Evolutionary conservation across 2,888 invertebrate species (phyloP).

Genomic region (Limenitis camilla): DNA sequence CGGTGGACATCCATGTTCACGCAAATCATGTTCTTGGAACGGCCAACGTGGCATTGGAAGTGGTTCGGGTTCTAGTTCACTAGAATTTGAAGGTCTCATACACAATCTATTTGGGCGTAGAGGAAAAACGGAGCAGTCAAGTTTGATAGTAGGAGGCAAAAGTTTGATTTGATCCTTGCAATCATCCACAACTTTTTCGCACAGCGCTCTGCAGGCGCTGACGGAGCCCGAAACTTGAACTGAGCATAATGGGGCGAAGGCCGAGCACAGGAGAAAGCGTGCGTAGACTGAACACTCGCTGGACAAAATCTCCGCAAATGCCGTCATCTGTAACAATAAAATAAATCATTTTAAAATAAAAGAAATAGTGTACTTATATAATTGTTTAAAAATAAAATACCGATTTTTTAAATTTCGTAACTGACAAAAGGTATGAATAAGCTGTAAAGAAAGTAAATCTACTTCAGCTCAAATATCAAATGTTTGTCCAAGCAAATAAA

Average conservation of each 20-base stretch:
- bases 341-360: background rate
- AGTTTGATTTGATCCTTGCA: constrained; percentile 81
- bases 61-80: constrained; percentile 59
- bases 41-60: constrained; percentile 61
- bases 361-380: background rate
- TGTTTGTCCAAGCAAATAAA: constrained; percentile 38
- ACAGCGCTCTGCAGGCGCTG: constrained; percentile 89
- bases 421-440: background rate
- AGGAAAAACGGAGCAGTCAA: constrained; percentile 87
- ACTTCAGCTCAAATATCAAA: constrained; percentile 26
- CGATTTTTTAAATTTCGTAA: background rate
- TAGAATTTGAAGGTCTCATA: constrained; percentile 79
- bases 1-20: constrained; percentile 72
- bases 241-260: constrained; percentile 93
- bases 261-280: constrained; percentile 90
- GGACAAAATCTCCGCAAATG: constrained; percentile 82
- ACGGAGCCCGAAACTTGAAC: constrained; percentile 89
- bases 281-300: constrained; percentile 87
- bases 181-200: constrained; percentile 83
- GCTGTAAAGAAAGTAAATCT: background rate
- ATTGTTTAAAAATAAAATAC: background rate
- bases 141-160: constrained; percentile 83
- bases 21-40: constrained; percentile 47
- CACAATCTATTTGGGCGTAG: constrained; percentile 82
- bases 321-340: constrained; percentile 77